Conservation (phyloP, 2,888 invertebrate genomes). For the Trachelus iudaicus region DNA sequence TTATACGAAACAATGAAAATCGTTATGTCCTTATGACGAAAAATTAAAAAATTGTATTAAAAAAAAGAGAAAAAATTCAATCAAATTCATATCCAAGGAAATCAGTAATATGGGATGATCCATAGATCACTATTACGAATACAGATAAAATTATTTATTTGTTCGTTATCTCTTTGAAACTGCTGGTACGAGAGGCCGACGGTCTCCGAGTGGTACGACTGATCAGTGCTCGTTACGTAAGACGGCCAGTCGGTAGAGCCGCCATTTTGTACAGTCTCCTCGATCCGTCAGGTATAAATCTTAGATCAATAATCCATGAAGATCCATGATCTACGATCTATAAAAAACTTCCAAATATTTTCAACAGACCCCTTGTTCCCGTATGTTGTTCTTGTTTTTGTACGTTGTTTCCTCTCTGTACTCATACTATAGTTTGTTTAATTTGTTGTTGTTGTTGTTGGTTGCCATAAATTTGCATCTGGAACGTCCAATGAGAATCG, state of each 20-base stretch:
- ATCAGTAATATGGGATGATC: not conserved
- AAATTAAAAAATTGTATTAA: not conserved
- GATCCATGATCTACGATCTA: not conserved
- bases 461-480: too few relatives aligned
- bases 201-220: constrained; percentile 49
- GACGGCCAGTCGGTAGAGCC: not conserved
- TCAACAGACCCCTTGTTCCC: too few relatives aligned
- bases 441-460: too few relatives aligned
- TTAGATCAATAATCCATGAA: not conserved
- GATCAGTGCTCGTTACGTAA: constrained; percentile 52
- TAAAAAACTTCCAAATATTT: not conserved
- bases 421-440: too few relatives aligned
- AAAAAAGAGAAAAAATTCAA: not conserved
- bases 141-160: not conserved
- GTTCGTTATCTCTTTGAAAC: not conserved
- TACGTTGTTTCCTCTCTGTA: too few relatives aligned
- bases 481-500: too few relatives aligned
- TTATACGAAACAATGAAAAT: not conserved
- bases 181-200: constrained; percentile 30
- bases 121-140: not conserved
- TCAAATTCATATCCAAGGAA: not conserved
- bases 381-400: too few relatives aligned
- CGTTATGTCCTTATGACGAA: not conserved
- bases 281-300: not conserved
- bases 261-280: not conserved